Percentiles rank a stretch among this genome's conserved stretches.
phyloP scores from a whole-genome alignment of 2,797 vertebrate species.

The Chromobotia macracanthus region DNA sequence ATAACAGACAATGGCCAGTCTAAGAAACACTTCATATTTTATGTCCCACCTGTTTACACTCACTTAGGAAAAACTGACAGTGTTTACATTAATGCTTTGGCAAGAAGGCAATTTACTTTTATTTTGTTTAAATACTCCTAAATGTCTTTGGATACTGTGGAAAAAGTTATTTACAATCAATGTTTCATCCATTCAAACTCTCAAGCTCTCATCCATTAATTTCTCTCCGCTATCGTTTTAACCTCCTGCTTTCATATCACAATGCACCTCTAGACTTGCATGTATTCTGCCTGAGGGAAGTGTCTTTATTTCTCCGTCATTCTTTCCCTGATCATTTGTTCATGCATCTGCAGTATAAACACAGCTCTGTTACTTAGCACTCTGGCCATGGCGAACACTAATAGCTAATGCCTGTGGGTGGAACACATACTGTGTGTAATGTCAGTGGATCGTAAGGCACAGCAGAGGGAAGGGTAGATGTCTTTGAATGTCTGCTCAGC shows the following conservation, averaged over 20 bases:
- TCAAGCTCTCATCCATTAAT: background rate
- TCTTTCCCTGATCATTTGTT: slow-evolving; percentile 20
- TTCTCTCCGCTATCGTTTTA: background rate
- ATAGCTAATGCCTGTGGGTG: slow-evolving; percentile 49
- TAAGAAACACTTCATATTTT: too few relatives aligned
- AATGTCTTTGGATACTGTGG: background rate
- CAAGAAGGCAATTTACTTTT: background rate
- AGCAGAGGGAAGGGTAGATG: slow-evolving; percentile 29
- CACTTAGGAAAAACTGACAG: background rate
- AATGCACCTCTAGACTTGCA: background rate
- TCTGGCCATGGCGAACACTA: slow-evolving; percentile 44
- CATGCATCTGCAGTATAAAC: slow-evolving; percentile 50
- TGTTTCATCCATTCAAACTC: background rate
- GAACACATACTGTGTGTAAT: slow-evolving; percentile 51
- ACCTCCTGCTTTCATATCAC: background rate
- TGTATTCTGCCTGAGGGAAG: background rate
- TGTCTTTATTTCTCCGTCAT: background rate
- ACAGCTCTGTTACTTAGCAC: slow-evolving; percentile 21
- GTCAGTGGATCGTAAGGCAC: slow-evolving; percentile 31
- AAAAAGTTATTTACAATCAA: background rate
- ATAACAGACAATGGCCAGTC: too few relatives aligned
- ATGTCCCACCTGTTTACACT: too few relatives aligned
- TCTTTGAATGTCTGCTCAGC: slow-evolving; percentile 40
- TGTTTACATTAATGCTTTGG: slow-evolving; percentile 1
- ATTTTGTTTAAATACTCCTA: background rate